Base-by-base conservation (phyloP, 2,888 invertebrate genomes). In the Dicycla oo region DNA sequence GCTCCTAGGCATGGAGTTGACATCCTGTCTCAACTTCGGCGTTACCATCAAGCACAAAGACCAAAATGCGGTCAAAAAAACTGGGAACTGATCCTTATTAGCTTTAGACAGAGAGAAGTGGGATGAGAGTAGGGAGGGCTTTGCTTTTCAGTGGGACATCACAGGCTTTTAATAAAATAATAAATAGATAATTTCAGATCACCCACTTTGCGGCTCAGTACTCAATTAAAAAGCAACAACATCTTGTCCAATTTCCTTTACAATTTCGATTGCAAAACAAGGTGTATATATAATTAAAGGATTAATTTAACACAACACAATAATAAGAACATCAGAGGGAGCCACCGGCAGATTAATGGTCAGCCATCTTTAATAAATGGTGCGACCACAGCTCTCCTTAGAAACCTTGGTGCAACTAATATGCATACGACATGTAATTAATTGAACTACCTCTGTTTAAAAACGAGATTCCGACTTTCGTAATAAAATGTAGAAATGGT, bases 301-400 rank as follows among this genome's bases (percentile, higher is more conserved):
- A 87, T 87, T 87, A 83, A 86, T 87, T 83, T 80, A 82, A 84
- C 82, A 86, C 86, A 86, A 88, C 83, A 81, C 80, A 82, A 82
- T 86, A 81, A 81, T 76, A 81, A 70, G 71, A 81, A 91, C 88
- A 91, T 91, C 91, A 88, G 83, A 91, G 81, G 84, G 73, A 86
- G 70, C 83, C 64, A 78, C 68, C 74, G 66, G 68, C 69, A 87
- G 87, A 92, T 90, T 89, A 90, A 93, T 92, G 83, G 70, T 65
- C 73, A 62, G 76, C 83, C 81, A 77, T 81, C 76, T 70, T 80
- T 89, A 88, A 91, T 91, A 79, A 87, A 92, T 91, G 89, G 68
- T 81, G 74, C 74, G 75, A 82, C 85, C 85, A 64, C 64, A 34
- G 69, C 81, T 73, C 86, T 82, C 81, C 83, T 83, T 84, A 77